phyloP scores from a whole-genome alignment of 2,888 invertebrate species.

The Spodoptera picta region DNA sequence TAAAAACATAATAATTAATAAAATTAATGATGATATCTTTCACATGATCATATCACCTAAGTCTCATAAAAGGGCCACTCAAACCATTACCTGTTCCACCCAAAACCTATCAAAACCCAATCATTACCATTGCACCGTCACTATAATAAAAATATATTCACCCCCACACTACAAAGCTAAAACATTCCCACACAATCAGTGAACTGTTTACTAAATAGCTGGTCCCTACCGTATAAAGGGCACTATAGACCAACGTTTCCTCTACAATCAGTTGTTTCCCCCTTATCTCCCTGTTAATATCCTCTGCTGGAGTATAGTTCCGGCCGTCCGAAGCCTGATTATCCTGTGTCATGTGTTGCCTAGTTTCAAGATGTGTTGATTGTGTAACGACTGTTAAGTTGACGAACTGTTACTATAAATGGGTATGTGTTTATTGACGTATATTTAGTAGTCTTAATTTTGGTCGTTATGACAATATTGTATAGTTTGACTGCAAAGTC shows the following conservation, averaged over 20 bases:
- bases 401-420: no score
- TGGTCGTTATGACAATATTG: no score
- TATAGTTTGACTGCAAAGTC: no score
- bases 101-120: conserved; percentile 14
- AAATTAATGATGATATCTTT: no score
- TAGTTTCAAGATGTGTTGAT: conserved; percentile 33
- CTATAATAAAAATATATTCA: conserved; percentile 17
- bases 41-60: no score
- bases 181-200: conserved; percentile 57
- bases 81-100: not conserved
- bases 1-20: no score
- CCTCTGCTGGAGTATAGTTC: conserved; percentile 60
- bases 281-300: conserved; percentile 63
- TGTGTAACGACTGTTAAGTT: conserved; percentile 8
- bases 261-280: conserved; percentile 62
- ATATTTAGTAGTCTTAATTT: no score
- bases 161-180: conserved; percentile 23
- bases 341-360: conserved; percentile 45
- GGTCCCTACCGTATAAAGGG: conserved; percentile 44
- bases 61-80: no score
- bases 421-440: no score
- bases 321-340: conserved; percentile 54
- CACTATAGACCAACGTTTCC: conserved; percentile 45
- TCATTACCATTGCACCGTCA: not conserved
- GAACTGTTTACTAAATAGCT: conserved; percentile 44